Evolutionary conservation across 1,140 invertebrate genomes (phyloP), one percentile per base, ranked within the genome.

Genomic region (Magallana ariakensis): DNA sequence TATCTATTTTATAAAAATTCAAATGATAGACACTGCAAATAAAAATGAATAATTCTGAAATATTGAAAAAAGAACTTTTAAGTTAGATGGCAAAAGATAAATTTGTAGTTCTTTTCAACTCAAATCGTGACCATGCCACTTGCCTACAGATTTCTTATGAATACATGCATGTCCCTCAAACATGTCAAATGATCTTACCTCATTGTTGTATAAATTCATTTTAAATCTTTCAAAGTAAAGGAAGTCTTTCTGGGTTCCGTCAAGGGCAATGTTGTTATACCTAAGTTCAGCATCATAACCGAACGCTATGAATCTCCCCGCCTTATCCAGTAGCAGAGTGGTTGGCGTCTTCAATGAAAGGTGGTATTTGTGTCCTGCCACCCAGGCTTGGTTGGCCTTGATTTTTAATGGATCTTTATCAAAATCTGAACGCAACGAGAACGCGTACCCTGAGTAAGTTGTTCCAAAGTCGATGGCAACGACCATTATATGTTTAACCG

Each of bases 381-480:
- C 46, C 87, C 83, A 87, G 8, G 56, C 53, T 55, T 85, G n/a
- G 26, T 62, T 81, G 6, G 75, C 46, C 4, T 54, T 26, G 6
- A 87, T 85, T 6, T 87, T 80, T 46, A 82, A 33, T 15, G 87
- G 87, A 60, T 88, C 84, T 53, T 56, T 70, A n/a, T 88, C 80
- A 55, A 84, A 88, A 5, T 89, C 88, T 8, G 53, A 16, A 26
- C 13, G 80, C n/a, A 22, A n/a, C 22, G 85, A 89, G 56, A 87
- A 89, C 2, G 88, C 88, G 87, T 89, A 89, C 9, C 88, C 88
- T 4, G 85, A 87, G 62, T 84, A 88, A 10, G 87, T 83, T 84
- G 87, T 88, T n/a, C 87, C 87, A 83, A 88, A 88, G 55, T 88
- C 87, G 15, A 88, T 86, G 3, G 85, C 87, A 9, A 58, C 87